These are phyloP conservation scores for Formica exsecta DNA, from an alignment of 1,140 invertebrate species.

Conservation along the genomic window DNA sequence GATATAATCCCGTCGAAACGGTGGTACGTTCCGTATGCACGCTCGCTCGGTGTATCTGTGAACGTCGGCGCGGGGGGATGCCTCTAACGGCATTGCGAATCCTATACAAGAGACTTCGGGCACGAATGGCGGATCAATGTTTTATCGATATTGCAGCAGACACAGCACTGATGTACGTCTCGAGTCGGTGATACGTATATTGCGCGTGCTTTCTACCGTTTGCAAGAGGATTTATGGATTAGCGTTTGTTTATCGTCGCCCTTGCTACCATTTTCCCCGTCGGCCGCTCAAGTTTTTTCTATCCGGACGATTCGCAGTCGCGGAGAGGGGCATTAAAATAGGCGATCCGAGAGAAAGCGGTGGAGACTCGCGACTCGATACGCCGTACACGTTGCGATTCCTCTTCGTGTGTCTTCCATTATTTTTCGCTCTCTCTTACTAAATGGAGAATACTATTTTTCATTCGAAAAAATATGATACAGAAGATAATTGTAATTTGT, in stretches of 20 bases:
- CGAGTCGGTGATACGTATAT: conserved; percentile 75
- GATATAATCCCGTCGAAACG: conserved; percentile 74
- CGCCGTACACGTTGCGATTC: conserved; percentile 27
- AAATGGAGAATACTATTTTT: not conserved
- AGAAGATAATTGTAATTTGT: not conserved
- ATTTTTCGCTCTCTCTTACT: not conserved
- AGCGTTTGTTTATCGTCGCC: conserved; percentile 79
- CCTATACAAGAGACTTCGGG: conserved; percentile 77
- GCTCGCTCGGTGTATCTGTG: conserved; percentile 60
- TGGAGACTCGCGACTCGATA: conserved; percentile 22
- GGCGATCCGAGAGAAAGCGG: conserved; percentile 50
- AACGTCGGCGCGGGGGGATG: conserved; percentile 46
- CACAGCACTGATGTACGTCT: conserved; percentile 76
- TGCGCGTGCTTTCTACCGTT: conserved; percentile 80
- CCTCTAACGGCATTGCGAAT: conserved; percentile 77
- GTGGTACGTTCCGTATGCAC: conserved; percentile 73
- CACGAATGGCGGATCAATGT: conserved; percentile 83
- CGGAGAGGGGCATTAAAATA: conserved; percentile 59
- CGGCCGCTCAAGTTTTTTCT: conserved; percentile 51
- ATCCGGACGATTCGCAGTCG: conserved; percentile 21
- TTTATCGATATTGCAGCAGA: conserved; percentile 83
- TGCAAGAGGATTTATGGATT: conserved; percentile 81
- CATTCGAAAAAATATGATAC: not conserved
- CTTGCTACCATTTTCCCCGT: conserved; percentile 61
- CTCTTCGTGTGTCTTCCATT: conserved; percentile 8